phyloP scores from a whole-genome alignment of 2,888 invertebrate genomes.

The Polymixis lichenea region DNA sequence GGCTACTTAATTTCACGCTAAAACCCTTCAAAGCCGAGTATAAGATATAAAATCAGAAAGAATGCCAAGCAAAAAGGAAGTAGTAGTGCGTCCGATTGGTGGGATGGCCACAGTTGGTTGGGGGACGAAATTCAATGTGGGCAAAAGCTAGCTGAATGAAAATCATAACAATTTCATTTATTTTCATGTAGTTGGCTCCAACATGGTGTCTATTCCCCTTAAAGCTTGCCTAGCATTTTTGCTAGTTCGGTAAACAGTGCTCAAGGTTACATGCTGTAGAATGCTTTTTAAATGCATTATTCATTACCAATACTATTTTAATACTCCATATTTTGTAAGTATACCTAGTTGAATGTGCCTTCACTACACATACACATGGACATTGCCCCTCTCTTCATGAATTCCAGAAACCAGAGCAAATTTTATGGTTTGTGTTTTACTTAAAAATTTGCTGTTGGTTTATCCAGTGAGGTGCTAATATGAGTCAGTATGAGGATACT shows the following conservation, averaged over 20 bases:
- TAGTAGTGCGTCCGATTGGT: too few species aligned
- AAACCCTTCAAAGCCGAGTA: too few species aligned
- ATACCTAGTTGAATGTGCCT: neutral
- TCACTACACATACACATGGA: neutral
- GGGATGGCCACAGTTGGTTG: too few species aligned
- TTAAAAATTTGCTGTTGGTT: neutral
- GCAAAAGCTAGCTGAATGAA: too few species aligned
- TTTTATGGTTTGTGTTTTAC: neutral
- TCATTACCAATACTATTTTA: neutral
- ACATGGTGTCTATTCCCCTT: neutral
- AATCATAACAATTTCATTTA: neutral
- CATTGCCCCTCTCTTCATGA: neutral
- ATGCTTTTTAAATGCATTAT: conserved; percentile 3
- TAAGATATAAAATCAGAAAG: too few species aligned
- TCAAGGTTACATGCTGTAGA: conserved; percentile 9
- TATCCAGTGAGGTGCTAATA: conserved; percentile 11
- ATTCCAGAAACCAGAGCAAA: neutral
- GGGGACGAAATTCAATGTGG: too few species aligned
- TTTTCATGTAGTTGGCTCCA: neutral
- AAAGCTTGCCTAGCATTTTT: neutral
- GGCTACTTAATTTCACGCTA: too few species aligned
- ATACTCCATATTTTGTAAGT: neutral
- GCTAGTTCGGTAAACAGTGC: conserved; percentile 3
- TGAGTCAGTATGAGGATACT: conserved; percentile 45
- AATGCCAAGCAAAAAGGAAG: too few species aligned